A percentile compares a stretch with the other conserved stretches of the same genome.
These are phyloP conservation scores for Phyllopteryx taeniolatus DNA, from an alignment of 2,113 vertebrate genomes.

Conservation along the genomic window DNA sequence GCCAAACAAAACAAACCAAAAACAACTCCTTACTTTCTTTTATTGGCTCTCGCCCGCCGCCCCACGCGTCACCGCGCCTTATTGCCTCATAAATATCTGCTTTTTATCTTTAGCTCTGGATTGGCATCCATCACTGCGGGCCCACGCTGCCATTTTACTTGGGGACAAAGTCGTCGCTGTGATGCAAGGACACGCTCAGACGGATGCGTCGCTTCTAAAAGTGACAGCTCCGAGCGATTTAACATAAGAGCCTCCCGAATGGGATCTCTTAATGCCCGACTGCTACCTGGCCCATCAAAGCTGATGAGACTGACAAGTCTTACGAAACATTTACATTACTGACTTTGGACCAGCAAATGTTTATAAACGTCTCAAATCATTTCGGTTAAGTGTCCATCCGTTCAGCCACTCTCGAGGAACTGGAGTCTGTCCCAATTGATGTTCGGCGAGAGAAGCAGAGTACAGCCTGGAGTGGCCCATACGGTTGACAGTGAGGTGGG, in stretches of 20 bases:
- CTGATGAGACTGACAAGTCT: not conserved
- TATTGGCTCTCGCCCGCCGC: not conserved
- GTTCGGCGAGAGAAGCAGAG: not conserved
- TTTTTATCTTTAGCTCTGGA: conserved; percentile 25
- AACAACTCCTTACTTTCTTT: not conserved
- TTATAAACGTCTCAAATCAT: not conserved
- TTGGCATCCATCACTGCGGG: conserved; percentile 28
- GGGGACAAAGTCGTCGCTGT: conserved; percentile 22
- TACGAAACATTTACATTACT: not conserved
- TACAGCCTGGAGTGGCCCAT: too few relatives aligned
- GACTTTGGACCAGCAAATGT: not conserved
- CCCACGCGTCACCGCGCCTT: not conserved
- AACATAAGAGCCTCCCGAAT: conserved; percentile 27
- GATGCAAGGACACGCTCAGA: conserved; percentile 41
- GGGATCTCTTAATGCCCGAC: conserved; percentile 37
- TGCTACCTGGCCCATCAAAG: conserved; percentile 20
- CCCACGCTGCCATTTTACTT: not conserved
- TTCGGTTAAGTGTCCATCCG: not conserved
- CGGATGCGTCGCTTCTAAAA: conserved; percentile 13
- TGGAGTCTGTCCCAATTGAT: not conserved
- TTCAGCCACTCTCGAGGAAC: not conserved
- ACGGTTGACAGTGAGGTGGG: too few relatives aligned
- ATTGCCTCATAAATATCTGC: conserved; percentile 29
- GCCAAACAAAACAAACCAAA: conserved; percentile 12
- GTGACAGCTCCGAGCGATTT: conserved; percentile 16